Evolutionary conservation across 2,888 invertebrate species (phyloP), one percentile per base, ranked within the genome.

Genomic region (Erynnis tages): DNA sequence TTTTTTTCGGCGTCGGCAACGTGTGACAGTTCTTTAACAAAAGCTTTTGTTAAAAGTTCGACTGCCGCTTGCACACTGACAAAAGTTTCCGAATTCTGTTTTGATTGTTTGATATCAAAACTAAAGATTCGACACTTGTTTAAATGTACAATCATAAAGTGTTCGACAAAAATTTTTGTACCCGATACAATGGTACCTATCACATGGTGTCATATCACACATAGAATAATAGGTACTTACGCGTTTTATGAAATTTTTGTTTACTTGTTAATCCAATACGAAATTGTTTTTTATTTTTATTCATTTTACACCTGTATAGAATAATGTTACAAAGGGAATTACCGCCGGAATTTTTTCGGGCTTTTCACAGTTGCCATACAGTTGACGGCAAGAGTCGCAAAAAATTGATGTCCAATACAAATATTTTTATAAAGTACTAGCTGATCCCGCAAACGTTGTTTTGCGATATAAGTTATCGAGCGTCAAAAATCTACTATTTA

Each of bases 91-190:
- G 63, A 69, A 72, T 72, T 76, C 65, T 84, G 71, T 84, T 84
- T 82, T 86, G 82, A 85, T 83, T 77, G 73, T 83, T 75, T 74
- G 80, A 82, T 82, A 79, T 61, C 66, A 71, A 79, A 73, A 75
- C 76, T 71, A 71, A 69, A 75, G 72, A 73, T 68, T 70, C 67
- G 69, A 67, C 75, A 79, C 77, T 82, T 81, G 69, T 74, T 61
- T 66, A 59, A 72, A 67, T 71, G 73, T 60, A 71, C 73, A 76
- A 27, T 35, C 47, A 38, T 35, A 14, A 52, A 29, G 23, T 44
- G 19, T 30, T 21, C 16, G 13, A 34, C 11, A 35, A 35, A 27
- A 46, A 37, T 19, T n/a, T n/a, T n/a, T n/a, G n/a, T n/a, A n/a
- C n/a, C n/a, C n/a, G n/a, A n/a, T n/a, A n/a, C n/a, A n/a, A n/a